Conservation (phyloP, 2,113 vertebrate species). For the Oxyruncus cristatus region DNA sequence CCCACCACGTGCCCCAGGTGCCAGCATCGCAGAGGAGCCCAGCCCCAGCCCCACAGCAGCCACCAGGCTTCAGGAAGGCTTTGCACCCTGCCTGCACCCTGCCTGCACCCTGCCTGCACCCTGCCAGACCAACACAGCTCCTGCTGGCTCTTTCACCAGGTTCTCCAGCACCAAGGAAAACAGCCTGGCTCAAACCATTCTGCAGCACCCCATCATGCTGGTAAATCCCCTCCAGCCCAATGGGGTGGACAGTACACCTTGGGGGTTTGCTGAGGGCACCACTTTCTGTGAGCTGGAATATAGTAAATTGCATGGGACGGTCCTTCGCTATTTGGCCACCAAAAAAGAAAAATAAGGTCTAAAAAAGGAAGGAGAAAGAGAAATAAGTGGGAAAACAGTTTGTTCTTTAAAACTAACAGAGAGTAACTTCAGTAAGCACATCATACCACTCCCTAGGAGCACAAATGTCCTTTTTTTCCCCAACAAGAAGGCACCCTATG, state of each 20-base stretch:
- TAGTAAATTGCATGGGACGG: neutral
- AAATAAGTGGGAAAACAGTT: neutral
- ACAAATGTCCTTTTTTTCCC: neutral
- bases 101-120: neutral
- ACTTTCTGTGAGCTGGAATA: neutral
- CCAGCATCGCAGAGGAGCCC: rapidly evolving
- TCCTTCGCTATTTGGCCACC: neutral
- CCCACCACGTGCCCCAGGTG: neutral
- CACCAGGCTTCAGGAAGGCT: rapidly evolving
- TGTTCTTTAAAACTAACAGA: neutral
- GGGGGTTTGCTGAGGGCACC: neutral
- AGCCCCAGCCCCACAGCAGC: neutral
- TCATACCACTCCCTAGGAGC: neutral
- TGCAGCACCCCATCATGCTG: neutral
- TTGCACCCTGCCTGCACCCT: neutral
- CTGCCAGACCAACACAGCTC: neutral
- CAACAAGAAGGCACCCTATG: neutral
- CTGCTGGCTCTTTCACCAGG: neutral
- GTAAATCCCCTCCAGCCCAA: neutral
- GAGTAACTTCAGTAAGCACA: neutral
- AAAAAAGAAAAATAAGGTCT: neutral
- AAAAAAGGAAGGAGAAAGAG: neutral
- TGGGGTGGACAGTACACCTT: neutral
- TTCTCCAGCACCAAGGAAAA: neutral
- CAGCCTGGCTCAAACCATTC: neutral